A percentile compares a stretch with the other conserved stretches of the same genome.
These are phyloP conservation scores for Cecidostiba fungosa DNA, from an alignment of 2,888 invertebrate species.

Conservation along the genomic window DNA sequence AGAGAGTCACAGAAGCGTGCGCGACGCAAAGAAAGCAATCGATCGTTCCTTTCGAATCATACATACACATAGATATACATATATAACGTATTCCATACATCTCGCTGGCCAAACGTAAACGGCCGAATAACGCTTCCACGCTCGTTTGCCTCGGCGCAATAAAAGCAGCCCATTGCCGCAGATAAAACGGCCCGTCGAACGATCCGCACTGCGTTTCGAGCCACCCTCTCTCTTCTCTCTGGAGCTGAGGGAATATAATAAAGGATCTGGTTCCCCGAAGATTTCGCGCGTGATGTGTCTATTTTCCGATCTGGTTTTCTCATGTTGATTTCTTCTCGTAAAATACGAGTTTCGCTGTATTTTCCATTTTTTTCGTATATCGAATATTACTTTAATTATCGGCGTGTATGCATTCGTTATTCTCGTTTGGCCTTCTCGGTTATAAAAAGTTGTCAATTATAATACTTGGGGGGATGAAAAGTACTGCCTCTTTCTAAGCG, in stretches of 20 bases:
- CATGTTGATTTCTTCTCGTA: too few species aligned
- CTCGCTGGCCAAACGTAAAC: conserved; percentile 8
- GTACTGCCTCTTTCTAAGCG: conserved; percentile 5
- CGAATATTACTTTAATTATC: too few species aligned
- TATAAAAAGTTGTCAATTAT: too few species aligned
- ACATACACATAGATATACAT: background rate
- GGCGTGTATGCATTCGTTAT: background rate
- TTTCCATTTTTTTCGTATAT: too few species aligned
- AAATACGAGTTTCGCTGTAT: too few species aligned
- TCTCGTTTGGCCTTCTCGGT: background rate
- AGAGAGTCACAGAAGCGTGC: background rate
- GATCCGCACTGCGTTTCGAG: background rate
- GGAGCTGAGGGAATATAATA: conserved; percentile 13
- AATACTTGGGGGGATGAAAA: too few species aligned
- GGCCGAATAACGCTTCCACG: background rate
- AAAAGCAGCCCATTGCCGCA: conserved; percentile 25
- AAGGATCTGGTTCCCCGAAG: conserved; percentile 5
- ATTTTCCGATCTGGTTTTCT: background rate
- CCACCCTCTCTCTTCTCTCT: background rate
- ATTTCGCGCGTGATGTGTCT: background rate
- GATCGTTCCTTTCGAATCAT: conserved; percentile 17
- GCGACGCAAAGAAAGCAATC: background rate
- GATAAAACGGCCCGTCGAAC: conserved; percentile 14
- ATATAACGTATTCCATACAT: conserved; percentile 24
- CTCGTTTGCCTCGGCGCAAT: conserved; percentile 35